phyloP scores from a whole-genome alignment of 1,140 invertebrate species.

The Halictus rubicundus region DNA sequence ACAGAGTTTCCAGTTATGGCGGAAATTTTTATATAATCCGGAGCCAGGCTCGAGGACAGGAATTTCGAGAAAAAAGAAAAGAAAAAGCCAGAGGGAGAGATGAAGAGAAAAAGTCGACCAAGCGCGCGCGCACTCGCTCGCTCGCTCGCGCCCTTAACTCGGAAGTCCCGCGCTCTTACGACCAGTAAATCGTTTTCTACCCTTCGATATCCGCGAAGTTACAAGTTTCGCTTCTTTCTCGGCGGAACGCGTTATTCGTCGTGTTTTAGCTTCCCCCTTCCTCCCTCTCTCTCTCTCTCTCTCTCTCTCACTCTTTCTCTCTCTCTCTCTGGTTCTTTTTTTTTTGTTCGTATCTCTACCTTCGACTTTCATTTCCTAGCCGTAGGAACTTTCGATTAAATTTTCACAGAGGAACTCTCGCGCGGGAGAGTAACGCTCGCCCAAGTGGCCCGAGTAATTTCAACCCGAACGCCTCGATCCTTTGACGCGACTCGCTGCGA shows the following conservation, averaged over 20 bases:
- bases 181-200: constrained; percentile 34
- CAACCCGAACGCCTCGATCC: constrained; percentile 28
- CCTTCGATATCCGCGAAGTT: constrained; percentile 32
- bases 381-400: constrained; percentile 21
- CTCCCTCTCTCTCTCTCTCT: too few species aligned
- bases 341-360: too few species aligned
- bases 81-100: neutral
- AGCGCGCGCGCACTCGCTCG: too few species aligned
- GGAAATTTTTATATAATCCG: constrained; percentile 60
- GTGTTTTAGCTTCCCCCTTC: neutral
- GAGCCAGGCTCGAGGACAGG: constrained; percentile 32
- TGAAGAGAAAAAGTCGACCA: too few species aligned
- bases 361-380: constrained; percentile 42
- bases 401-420: constrained; percentile 21
- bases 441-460: constrained; percentile 23
- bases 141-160: constrained; percentile 9
- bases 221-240: constrained; percentile 28
- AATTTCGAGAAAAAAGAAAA: constrained; percentile 56
- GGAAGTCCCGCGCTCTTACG: constrained; percentile 41
- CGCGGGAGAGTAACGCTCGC: constrained; percentile 10
- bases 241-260: constrained; percentile 16
- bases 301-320: too few species aligned
- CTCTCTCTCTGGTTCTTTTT: neutral
- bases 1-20: constrained; percentile 57
- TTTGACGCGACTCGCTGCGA: constrained; percentile 17